A percentile compares a stretch with the other conserved stretches of the same genome.
These are phyloP conservation scores for Nipponia nippon DNA, from an alignment of 2,113 vertebrate genomes.

Conservation along the genomic window DNA sequence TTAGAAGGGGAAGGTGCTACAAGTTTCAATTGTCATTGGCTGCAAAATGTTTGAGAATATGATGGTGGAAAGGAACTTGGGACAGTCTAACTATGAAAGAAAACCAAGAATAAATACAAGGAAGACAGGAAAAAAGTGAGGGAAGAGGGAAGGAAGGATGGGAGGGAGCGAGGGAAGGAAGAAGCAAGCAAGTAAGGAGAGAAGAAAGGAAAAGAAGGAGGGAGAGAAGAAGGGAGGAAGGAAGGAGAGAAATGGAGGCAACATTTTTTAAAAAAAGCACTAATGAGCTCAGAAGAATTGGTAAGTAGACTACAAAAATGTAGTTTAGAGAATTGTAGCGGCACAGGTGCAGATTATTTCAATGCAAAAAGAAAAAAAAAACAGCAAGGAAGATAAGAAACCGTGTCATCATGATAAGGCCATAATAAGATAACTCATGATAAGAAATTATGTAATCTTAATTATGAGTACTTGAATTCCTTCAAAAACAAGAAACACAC, in stretches of 20 bases:
- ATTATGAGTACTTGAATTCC: background rate
- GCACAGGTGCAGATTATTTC: background rate
- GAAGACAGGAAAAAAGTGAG: background rate
- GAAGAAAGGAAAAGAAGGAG: background rate
- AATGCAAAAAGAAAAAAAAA: background rate
- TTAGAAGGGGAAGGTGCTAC: background rate
- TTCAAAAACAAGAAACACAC: background rate
- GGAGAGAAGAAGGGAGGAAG: too few species aligned
- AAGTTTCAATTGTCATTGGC: background rate
- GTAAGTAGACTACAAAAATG: background rate
- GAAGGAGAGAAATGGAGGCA: background rate
- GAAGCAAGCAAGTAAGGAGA: background rate
- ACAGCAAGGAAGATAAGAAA: background rate
- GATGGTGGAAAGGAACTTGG: background rate
- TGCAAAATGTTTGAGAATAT: background rate
- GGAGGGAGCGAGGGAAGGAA: background rate
- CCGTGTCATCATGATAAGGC: background rate
- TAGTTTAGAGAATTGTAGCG: background rate
- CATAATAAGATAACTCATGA: background rate
- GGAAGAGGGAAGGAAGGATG: background rate
- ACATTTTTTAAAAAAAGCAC: rapidly evolving
- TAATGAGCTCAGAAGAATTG: background rate
- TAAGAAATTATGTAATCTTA: background rate
- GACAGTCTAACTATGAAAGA: background rate
- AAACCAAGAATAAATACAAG: background rate